Percentiles rank a stretch among this genome's conserved stretches.
These are phyloP conservation scores for Ecliptopera silaceata DNA, from an alignment of 2,888 invertebrate genomes.

Conservation along the genomic window DNA sequence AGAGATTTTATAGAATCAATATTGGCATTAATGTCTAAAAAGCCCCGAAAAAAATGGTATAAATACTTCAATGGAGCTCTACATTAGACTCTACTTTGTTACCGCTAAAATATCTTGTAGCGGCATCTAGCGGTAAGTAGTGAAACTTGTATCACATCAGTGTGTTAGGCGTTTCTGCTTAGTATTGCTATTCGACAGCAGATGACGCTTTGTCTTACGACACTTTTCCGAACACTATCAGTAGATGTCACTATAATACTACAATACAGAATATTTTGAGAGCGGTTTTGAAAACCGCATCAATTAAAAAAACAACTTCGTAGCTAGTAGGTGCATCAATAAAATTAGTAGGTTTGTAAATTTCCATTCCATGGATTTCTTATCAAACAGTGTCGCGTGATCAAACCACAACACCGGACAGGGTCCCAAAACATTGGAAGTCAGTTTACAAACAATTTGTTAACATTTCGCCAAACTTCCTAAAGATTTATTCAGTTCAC, in stretches of 20 bases:
- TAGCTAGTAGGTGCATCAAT: background rate
- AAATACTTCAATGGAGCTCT: no score
- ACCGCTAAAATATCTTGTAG: background rate
- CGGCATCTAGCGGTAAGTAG: constrained; percentile 44
- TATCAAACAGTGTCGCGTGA: constrained; percentile 13
- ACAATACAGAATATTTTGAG: no score
- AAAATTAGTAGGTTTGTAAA: constrained; percentile 6
- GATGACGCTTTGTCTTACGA: constrained; percentile 32
- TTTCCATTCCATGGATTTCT: background rate
- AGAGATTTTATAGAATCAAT: no score
- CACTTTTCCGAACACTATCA: background rate
- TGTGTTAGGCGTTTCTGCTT: no score
- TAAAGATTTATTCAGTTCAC: constrained; percentile 5
- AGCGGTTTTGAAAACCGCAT: no score
- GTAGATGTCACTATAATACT: constrained; percentile 17
- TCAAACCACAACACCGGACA: constrained; percentile 35
- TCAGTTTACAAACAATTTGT: constrained; percentile 25
- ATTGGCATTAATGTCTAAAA: no score
- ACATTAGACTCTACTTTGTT: background rate
- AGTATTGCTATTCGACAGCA: constrained; percentile 25
- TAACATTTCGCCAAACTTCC: constrained; percentile 23
- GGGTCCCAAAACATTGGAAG: constrained; percentile 19
- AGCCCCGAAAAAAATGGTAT: no score
- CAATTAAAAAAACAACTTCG: no score
- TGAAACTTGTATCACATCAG: background rate